Base-by-base conservation (phyloP, 2,797 vertebrate genomes). In the Pogonophryne albipinna region DNA sequence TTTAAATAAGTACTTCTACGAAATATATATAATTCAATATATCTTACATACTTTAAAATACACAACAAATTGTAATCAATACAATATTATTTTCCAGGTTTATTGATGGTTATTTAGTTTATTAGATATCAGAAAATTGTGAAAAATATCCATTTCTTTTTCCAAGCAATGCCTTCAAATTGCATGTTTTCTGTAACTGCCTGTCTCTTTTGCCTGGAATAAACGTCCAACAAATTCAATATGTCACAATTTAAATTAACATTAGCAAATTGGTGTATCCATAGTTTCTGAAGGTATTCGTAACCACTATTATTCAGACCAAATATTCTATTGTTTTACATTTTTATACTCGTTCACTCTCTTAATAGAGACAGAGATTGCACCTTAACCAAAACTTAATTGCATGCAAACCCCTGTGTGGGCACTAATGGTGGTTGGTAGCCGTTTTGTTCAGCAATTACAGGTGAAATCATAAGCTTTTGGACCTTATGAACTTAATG, bases 401-500 rank as follows among this genome's bases (percentile, higher is more conserved):
- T 46, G 68, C 14, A 2, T 31, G 17, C 5, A 11, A 27, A 53
- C 16, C 15, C 6, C 11, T 1, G 20, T 42, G n/a, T 19, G 46
- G 0, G 27, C 2, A 4, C 34, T 31, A n/a, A 31, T 12, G n/a
- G 49, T 15, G 6, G 41, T 38, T 10, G 14, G 41, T 16, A 66
- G 20, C 31, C 12, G 34, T 74, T 74, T 34, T 2, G 17, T 11
- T 61, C 61, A 16, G 31, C 56, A 46, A 51, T 75, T 62, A 66
- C 6, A 57, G 45, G 19, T 27, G 41, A 62, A 64, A 63, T 51
- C 47, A 38, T 11, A 66, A 61, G 78, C 66, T 60, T 31, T 0
- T 6, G 23, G 19, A 62, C 17, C 44, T 6, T 3, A 16, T 52
- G 68, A 38, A 5, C 34, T 38, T 8, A 38, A 27, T 4, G 27